Evolutionary conservation across 2,113 vertebrate species (phyloP).

Genomic region (Perca schrenkii): DNA sequence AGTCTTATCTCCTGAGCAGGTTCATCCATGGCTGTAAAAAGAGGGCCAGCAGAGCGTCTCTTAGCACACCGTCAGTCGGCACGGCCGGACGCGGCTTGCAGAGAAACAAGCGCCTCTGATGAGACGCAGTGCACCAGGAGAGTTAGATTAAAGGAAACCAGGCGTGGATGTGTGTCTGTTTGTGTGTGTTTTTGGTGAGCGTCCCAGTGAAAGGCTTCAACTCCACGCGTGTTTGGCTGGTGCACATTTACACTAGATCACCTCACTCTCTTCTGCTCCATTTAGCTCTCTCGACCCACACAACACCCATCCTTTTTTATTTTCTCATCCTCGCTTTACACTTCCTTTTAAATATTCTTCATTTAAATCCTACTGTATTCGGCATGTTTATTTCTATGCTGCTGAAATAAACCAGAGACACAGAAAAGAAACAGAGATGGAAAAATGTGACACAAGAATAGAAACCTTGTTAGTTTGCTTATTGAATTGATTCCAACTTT

Average conservation of each 20-base stretch:
- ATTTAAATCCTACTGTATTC: constrained; percentile 35
- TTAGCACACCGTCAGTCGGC: constrained; percentile 40
- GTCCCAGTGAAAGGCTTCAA: constrained; percentile 24
- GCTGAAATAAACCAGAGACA: constrained; percentile 48
- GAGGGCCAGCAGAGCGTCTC: constrained; percentile 40
- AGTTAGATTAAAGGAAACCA: constrained; percentile 58
- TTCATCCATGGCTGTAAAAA: constrained; percentile 66
- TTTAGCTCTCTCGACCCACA: constrained; percentile 44
- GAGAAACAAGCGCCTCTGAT: constrained; percentile 43
- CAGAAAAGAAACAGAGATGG: constrained; percentile 44
- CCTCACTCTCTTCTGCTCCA: constrained; percentile 43
- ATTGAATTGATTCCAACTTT: constrained; percentile 49
- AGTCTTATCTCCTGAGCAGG: constrained; percentile 76
- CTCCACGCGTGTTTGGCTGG: constrained; percentile 8
- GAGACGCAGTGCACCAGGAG: constrained; percentile 51
- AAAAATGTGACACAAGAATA: constrained; percentile 37
- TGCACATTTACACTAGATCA: constrained; percentile 32
- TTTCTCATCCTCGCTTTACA: constrained; percentile 30
- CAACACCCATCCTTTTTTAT: constrained; percentile 33
- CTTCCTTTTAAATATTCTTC: constrained; percentile 39
- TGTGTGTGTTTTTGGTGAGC: constrained; percentile 33
- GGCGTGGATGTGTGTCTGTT: constrained; percentile 41
- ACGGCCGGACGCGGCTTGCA: constrained; percentile 6
- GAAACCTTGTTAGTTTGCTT: constrained; percentile 37
- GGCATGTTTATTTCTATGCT: constrained; percentile 54